phyloP scores from a whole-genome alignment of 2,888 invertebrate genomes.

The Lypha dubia region DNA sequence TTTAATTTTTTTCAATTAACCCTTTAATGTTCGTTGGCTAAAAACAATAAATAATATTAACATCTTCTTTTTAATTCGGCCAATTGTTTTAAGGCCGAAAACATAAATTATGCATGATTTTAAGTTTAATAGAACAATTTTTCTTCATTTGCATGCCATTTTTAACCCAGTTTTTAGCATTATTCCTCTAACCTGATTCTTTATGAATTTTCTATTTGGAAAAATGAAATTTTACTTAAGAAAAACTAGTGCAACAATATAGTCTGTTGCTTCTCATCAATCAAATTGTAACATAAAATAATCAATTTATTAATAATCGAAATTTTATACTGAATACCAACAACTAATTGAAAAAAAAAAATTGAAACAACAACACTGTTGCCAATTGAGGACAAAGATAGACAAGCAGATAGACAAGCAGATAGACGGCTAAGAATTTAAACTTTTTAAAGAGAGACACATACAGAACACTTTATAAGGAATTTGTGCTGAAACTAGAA shows the following conservation, averaged over 20 bases:
- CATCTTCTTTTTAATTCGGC: not conserved
- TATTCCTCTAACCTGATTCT: conserved; percentile 28
- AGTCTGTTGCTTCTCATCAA: conserved; percentile 3
- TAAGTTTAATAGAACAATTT: not conserved
- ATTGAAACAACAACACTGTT: not conserved
- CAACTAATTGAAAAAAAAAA: not conserved
- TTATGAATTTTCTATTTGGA: conserved; percentile 1
- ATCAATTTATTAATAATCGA: conserved; percentile 32
- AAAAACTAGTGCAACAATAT: conserved; percentile 30
- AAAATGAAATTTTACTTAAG: not conserved
- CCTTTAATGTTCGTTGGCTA: too few relatives aligned
- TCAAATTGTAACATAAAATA: not conserved
- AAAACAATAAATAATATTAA: not conserved
- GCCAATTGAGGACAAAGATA: conserved; percentile 12
- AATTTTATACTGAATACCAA: conserved; percentile 1
- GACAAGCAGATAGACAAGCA: not conserved
- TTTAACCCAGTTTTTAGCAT: not conserved
- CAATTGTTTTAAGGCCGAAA: not conserved
- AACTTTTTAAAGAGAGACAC: not conserved
- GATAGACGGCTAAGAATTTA: not conserved
- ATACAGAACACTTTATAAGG: not conserved
- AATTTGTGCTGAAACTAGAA: conserved; percentile 2
- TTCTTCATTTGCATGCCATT: conserved; percentile 9
- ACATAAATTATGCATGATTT: conserved; percentile 2
- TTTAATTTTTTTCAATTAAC: too few relatives aligned